Evolutionary conservation across 2,797 vertebrate species (phyloP).

Genomic region (Notoglanidium macrostoma): DNA sequence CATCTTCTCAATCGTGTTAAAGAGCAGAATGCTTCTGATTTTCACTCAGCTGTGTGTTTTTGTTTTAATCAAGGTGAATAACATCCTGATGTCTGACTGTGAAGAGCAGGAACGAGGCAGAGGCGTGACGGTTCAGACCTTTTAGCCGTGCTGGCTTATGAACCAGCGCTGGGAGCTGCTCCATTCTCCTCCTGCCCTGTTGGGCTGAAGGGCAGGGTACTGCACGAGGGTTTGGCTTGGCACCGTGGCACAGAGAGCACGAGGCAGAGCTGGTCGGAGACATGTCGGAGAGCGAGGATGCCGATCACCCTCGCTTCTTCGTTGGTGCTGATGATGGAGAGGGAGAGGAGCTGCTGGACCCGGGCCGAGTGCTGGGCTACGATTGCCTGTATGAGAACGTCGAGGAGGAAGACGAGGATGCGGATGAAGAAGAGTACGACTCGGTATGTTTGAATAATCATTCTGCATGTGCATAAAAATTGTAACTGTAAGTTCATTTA

Average conservation of each 20-base stretch:
- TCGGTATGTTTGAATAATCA: conserved; percentile 73
- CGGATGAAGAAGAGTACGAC: conserved; percentile 80
- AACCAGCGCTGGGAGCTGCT: conserved; percentile 1
- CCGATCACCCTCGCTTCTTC: conserved; percentile 81
- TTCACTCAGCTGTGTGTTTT: not conserved
- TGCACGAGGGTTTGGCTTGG: not conserved
- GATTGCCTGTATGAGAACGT: conserved; percentile 80
- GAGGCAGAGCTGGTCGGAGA: conserved; percentile 24
- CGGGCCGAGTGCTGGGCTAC: conserved; percentile 72
- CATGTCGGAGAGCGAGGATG: conserved; percentile 73
- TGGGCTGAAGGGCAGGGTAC: conserved; percentile 4
- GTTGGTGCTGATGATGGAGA: conserved; percentile 84
- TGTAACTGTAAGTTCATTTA: not conserved
- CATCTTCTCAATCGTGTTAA: not conserved
- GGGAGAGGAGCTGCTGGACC: conserved; percentile 76
- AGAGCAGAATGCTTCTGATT: not conserved
- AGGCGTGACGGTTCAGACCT: not conserved
- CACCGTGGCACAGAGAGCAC: not conserved
- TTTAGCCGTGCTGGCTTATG: conserved; percentile 32
- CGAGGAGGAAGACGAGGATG: conserved; percentile 79
- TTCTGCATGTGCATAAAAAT: not conserved
- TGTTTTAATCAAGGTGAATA: conserved; percentile 6
- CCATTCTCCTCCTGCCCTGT: conserved; percentile 14
- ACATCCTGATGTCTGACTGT: conserved; percentile 46
- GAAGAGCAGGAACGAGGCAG: conserved; percentile 38